Base-by-base conservation (phyloP, 2,888 invertebrate genomes). In the Melikaiella ostensackeni region DNA sequence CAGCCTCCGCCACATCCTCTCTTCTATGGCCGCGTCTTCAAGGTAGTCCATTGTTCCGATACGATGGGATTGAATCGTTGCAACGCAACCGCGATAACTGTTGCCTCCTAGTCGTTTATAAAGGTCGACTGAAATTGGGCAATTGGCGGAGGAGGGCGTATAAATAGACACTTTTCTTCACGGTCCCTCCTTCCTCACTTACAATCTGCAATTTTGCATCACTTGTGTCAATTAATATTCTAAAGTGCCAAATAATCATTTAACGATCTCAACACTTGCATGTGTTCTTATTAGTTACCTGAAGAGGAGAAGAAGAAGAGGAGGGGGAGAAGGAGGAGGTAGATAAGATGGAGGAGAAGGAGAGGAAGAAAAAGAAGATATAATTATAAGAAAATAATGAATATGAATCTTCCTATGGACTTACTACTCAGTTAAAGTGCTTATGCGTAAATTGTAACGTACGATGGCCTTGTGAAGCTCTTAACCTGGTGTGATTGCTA, bases 31-130 rank as follows among this genome's bases (percentile, higher is more conserved):
- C 82, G 79, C 75, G 77, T 82, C 77, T 84, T 88, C 88, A 88
- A 88, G 88, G 88, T 87, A 86, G 84, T 82, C 86, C 84, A 88
- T 88, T 88, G 88, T 88, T 86, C 81, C 81, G 75, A 79, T 73
- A 80, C 81, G 76, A 79, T 74, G 81, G 81, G 83, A 86, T 86
- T 84, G 86, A 84, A 85, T 82, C 81, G 85, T 82, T 83, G 81
- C 81, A 82, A 74, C 75, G 76, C 79, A 78, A 73, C 75, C 74
- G 73, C 70, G 80, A 79, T 75, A 77, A 80, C 76, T 81, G 78
- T 83, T 81, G 80, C 81, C 82, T 79, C 82, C 79, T 79, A 81
- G 80, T 81, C 84, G 81, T 82, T 82, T 79, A 78, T 81, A 87
- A 66, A 87, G 86, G 87, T 87, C 84, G 86, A 82, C 80, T 78